phyloP scores from a whole-genome alignment of 1,140 invertebrate genomes.

The Bombus cullumanus region DNA sequence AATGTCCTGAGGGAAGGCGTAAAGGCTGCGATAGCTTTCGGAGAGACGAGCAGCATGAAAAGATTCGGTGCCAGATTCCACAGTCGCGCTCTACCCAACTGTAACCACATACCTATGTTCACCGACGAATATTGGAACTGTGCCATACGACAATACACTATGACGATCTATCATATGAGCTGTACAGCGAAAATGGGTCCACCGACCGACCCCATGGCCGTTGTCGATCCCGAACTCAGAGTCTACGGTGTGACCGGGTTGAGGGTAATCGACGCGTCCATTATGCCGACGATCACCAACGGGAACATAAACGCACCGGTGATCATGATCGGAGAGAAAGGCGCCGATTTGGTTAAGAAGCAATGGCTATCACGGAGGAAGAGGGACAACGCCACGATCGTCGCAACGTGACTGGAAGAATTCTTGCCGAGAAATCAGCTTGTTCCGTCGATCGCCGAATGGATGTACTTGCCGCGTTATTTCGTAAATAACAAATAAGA shows the following conservation, averaged over 20 bases:
- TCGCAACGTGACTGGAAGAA: too few species aligned
- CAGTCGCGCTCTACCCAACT: constrained; percentile 89
- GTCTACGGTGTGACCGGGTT: constrained; percentile 90
- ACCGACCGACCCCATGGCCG: constrained; percentile 88
- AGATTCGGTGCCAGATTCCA: constrained; percentile 90
- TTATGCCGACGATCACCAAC: constrained; percentile 91
- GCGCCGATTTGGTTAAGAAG: constrained; percentile 91
- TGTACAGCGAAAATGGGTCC: constrained; percentile 94
- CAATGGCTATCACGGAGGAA: constrained; percentile 68
- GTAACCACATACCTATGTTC: constrained; percentile 88
- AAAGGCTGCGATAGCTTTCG: constrained; percentile 92
- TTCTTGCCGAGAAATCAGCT: too few species aligned
- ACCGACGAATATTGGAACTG: constrained; percentile 95
- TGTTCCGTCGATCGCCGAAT: too few species aligned
- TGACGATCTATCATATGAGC: constrained; percentile 94
- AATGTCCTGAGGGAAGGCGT: constrained; percentile 91
- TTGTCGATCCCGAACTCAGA: constrained; percentile 90
- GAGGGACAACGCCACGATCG: constrained; percentile 29
- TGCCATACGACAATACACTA: constrained; percentile 90
- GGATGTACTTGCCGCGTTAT: too few species aligned
- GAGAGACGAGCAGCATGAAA: constrained; percentile 88
- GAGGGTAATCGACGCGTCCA: constrained; percentile 91
- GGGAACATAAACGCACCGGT: constrained; percentile 94
- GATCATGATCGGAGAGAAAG: constrained; percentile 97
- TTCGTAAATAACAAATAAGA: too few species aligned